Evolutionary conservation across 2,888 invertebrate species (phyloP).

Genomic region (Dryobotodes eremita): DNA sequence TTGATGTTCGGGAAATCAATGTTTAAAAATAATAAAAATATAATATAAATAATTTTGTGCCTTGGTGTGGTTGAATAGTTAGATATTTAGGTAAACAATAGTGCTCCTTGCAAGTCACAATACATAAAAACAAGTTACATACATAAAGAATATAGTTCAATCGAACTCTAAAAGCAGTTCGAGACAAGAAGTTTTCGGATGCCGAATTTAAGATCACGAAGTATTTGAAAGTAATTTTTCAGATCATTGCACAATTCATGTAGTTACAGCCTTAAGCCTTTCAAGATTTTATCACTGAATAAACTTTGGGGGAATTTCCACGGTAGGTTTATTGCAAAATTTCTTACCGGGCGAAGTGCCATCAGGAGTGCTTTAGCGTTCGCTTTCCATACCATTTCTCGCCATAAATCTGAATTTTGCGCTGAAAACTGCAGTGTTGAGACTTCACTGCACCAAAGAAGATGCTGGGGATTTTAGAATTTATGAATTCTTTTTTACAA

Average conservation of each 20-base stretch:
- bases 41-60: no score
- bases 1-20: not conserved
- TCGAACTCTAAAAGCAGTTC: constrained; percentile 8
- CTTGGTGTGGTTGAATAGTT: no score
- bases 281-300: constrained; percentile 66
- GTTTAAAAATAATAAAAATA: no score
- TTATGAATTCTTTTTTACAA: constrained; percentile 30
- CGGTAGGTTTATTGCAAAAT: constrained; percentile 67
- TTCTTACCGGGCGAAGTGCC: constrained; percentile 68
- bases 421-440: constrained; percentile 63
- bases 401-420: constrained; percentile 71
- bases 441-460: constrained; percentile 25
- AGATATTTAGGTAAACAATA: not conserved
- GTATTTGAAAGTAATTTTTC: constrained; percentile 69
- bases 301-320: constrained; percentile 67
- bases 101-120: not conserved
- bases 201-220: constrained; percentile 37
- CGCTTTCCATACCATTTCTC: constrained; percentile 74
- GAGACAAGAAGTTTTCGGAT: constrained; percentile 10
- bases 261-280: constrained; percentile 54
- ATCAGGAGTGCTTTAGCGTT: constrained; percentile 63
- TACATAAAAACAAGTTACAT: not conserved
- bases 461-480: constrained; percentile 38
- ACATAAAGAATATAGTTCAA: not conserved
- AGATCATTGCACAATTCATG: constrained; percentile 65